Conservation (phyloP, 2,797 vertebrate genomes). For the Champsocephalus esox region DNA sequence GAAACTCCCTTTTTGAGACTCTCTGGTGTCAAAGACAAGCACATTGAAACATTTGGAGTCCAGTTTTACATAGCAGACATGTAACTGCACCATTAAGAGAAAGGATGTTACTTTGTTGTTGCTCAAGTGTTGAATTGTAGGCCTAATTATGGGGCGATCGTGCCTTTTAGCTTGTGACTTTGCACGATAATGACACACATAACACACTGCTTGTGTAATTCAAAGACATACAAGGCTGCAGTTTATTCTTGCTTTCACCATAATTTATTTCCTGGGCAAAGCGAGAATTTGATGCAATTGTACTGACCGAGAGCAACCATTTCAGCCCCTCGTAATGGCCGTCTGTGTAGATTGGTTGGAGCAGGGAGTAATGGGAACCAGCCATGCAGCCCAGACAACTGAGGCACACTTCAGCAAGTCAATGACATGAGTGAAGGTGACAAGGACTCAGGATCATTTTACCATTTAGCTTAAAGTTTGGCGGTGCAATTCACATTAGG, state of each 20-base stretch:
- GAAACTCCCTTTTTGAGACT: constrained; percentile 44
- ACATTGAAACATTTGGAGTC: constrained; percentile 68
- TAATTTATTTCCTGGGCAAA: constrained; percentile 12
- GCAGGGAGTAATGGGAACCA: constrained; percentile 81
- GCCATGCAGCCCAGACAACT: constrained; percentile 64
- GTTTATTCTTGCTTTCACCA: constrained; percentile 14
- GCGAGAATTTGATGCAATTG: constrained; percentile 8
- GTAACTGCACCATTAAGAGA: constrained; percentile 39
- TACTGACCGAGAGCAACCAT: constrained; percentile 28
- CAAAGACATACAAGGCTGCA: constrained; percentile 27
- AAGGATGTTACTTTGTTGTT: constrained; percentile 18
- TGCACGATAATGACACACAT: constrained; percentile 6
- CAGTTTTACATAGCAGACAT: constrained; percentile 46
- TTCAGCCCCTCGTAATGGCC: constrained; percentile 56
- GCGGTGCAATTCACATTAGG: constrained; percentile 80
- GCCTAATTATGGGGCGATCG: constrained; percentile 5
- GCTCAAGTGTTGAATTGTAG: constrained; percentile 17
- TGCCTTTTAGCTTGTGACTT: constrained; percentile 5
- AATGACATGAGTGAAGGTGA: constrained; percentile 84
- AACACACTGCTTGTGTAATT: constrained; percentile 14
- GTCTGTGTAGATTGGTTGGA: constrained; percentile 69
- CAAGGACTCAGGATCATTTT: constrained; percentile 83
- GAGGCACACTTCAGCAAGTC: constrained; percentile 75
- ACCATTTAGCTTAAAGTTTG: constrained; percentile 79
- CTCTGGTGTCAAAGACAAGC: constrained; percentile 35